Conservation (phyloP, 2,797 vertebrate genomes). For the Neosilurus hyrtlii region DNA sequence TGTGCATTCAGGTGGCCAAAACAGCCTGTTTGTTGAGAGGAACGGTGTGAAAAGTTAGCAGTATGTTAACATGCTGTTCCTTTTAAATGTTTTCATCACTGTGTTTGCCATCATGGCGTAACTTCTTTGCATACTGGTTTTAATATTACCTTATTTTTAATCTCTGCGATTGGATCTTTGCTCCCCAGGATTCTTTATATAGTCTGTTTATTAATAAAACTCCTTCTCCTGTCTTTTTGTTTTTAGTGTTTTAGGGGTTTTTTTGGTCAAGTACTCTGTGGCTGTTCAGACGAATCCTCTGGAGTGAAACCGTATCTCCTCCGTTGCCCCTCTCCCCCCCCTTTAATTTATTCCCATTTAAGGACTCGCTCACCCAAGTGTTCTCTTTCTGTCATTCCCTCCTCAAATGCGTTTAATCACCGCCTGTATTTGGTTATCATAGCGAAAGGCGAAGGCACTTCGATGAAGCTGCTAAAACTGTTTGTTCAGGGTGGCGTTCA, state of each 20-base stretch:
- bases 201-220: slow-evolving; percentile 23
- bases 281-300: slow-evolving; percentile 58
- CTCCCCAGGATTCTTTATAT: neutral
- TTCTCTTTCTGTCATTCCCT: slow-evolving; percentile 64
- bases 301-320: slow-evolving; percentile 70
- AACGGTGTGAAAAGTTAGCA: slow-evolving; percentile 5
- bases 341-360: slow-evolving; percentile 77
- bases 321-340: slow-evolving; percentile 60
- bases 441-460: slow-evolving; percentile 58
- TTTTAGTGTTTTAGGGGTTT: neutral
- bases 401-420: slow-evolving; percentile 74
- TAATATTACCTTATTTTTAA: neutral
- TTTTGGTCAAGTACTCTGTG: neutral
- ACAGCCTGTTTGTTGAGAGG: slow-evolving; percentile 13
- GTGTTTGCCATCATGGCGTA: neutral
- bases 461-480: slow-evolving; percentile 44
- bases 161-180: neutral
- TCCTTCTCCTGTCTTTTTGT: neutral
- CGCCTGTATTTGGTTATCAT: slow-evolving; percentile 71
- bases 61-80: neutral
- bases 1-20: slow-evolving; percentile 25
- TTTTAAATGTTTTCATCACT: neutral
- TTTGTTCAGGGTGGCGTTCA: slow-evolving; percentile 36
- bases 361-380: slow-evolving; percentile 71
- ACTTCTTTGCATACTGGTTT: neutral